Base-by-base conservation (phyloP, 2,888 invertebrate genomes). In the Caenorhabditis sp. region DNA sequence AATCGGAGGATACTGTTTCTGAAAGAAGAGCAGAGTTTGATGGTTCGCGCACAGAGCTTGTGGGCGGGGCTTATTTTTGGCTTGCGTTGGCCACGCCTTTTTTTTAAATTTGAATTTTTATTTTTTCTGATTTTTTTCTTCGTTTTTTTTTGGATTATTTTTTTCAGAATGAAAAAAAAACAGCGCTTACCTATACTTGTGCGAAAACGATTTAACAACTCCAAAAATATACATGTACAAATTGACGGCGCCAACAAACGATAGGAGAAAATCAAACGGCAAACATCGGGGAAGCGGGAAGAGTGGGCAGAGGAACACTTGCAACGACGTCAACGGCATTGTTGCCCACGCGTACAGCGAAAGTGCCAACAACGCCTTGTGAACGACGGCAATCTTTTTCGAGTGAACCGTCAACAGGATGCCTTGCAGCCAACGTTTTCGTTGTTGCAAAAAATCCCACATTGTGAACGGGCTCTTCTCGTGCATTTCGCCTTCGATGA, bases 401-500 rank as follows among this genome's bases (percentile, higher is more conserved):
- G 84, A 83, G 76, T 90, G 90, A 12, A 89, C 90, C 5, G 89
- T 89, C 23, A 90, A 84, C 62, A 86, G 88, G 60, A 89, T 89
- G 58, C 90, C 90, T 83, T 90, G 91, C 63, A 97, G 91, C 97
- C 97, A 97, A 63, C 97, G 91, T 88, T 97, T 97, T 69, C 97
- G 91, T 88, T 97, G 97, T 88, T 96, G 95, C 81, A 97, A 92
- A 86, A 97, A 95, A 89, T 97, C 97, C 92, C 93, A 93, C 37
- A 97, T 89, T 1, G 94, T 94, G 88, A 97, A 97, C 2, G 97
- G 96, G 6, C 95, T 95, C 88, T 97, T 96, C 88, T 97, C 97
- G 93, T 95, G 95, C 96, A 97, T 96, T 90, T 97, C 97, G 59
- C 97, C 96, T 88, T 97, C 96, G 79, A 97, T 92, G 89, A 96